These are phyloP conservation scores for Matsumyia berberina DNA, from an alignment of 2,888 invertebrate genomes.

Conservation along the genomic window DNA sequence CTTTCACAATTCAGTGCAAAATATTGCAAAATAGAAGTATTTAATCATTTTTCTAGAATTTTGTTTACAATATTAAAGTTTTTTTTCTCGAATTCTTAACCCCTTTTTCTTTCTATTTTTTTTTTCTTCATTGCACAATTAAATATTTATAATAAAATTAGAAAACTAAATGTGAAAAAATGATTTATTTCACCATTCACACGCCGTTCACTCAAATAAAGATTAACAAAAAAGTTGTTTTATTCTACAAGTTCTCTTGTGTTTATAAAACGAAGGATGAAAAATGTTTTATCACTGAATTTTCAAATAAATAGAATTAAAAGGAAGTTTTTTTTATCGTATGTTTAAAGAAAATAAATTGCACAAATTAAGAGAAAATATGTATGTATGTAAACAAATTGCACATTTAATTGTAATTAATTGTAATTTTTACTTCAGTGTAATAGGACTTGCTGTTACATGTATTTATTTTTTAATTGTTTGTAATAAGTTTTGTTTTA, in stretches of 20 bases:
- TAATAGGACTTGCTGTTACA: conserved; percentile 3
- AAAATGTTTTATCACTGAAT: conserved; percentile 19
- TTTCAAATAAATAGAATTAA: conserved; percentile 50
- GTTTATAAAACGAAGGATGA: not conserved
- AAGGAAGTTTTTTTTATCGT: conserved; percentile 35
- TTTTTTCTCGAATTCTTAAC: not conserved
- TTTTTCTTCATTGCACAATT: conserved; percentile 55
- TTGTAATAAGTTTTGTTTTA: not conserved
- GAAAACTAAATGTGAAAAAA: too few relatives aligned
- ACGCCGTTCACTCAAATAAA: conserved; percentile 30
- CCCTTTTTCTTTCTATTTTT: conserved; percentile 23
- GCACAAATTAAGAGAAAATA: conserved; percentile 16
- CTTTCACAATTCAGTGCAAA: conserved; percentile 31
- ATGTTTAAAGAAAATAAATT: conserved; percentile 33
- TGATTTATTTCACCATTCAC: conserved; percentile 46
- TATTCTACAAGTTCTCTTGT: conserved; percentile 12
- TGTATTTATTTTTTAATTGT: conserved; percentile 8
- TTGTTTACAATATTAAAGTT: conserved; percentile 15
- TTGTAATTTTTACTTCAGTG: conserved; percentile 21
- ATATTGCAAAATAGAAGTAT: conserved; percentile 36
- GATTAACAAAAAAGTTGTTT: conserved; percentile 11
- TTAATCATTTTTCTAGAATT: conserved; percentile 42
- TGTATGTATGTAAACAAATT: conserved; percentile 40
- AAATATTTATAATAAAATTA: conserved; percentile 20
- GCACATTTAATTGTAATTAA: conserved; percentile 50